Base-by-base conservation (phyloP, 2,113 vertebrate genomes). In the Melanerpes formicivorus region DNA sequence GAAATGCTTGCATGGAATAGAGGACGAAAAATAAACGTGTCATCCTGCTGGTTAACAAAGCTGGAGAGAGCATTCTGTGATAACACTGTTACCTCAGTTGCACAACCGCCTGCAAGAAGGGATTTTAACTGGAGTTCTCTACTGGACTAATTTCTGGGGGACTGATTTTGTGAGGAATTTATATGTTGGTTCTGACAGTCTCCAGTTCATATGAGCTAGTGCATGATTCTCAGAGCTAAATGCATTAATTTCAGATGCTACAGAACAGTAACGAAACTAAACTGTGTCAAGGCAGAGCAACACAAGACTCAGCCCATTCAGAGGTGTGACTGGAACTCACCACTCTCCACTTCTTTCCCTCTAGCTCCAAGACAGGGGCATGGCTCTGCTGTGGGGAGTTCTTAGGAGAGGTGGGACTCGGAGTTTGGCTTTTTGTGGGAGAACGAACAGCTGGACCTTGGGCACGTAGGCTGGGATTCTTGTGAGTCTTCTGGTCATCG, bases 321-420 rank as follows among this genome's bases (percentile, higher is more conserved):
- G 69, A 71, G 26, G 54, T 9, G 29, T 60, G 48, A 65, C 23
- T 18, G 30, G 54, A 86, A 98, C 98, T 64, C 96, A 99, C 99
- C 98, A 99, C 99, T 97, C 98, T 98, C 99, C 99, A 99, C 91
- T 99, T 99, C 96, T 99, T 99, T 76, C 99, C 99, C 85, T 99
- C 99, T 89, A 99, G 96, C 96, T 99, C 98, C 63, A 99, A 94
- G 91, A 99, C 84, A 23, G 99, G 98, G 34, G 94, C 46, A 48
- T 97, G 98, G 69, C 97, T 99, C 95, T 98, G 97, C 22, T 95
- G 97, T 0, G 95, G 93, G 25, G 94, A 73, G 18, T 96, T 95
- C 56, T 67, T 97, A 40, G 97, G 95, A 76, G 97, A 91, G 9
- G 97, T 94, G 19, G 93, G 89, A 44, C 81, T 96, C 1, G 96